Conservation (phyloP, 1,140 invertebrate species). For the Pseudomyrmex dendroicus region DNA sequence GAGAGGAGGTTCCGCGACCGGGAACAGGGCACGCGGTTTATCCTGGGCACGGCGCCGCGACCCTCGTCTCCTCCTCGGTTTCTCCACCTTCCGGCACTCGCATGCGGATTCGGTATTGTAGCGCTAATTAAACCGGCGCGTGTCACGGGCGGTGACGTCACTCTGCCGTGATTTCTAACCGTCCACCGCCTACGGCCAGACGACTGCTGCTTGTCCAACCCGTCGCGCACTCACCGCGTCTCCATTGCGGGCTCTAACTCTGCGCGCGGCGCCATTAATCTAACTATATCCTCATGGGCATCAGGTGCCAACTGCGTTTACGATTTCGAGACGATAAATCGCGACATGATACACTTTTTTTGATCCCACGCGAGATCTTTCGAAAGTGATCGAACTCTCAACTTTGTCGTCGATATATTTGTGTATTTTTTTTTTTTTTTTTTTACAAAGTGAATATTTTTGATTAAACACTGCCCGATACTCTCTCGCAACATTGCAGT, state of each 20-base stretch:
- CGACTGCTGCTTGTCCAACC: conserved; percentile 41
- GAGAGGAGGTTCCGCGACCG: conserved; percentile 71
- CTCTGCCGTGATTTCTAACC: conserved; percentile 77
- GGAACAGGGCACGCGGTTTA: conserved; percentile 67
- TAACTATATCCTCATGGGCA: conserved; percentile 39
- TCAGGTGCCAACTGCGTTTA: conserved; percentile 37
- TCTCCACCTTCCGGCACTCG: conserved; percentile 64
- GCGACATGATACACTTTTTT: conserved; percentile 25
- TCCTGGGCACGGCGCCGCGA: conserved; percentile 45
- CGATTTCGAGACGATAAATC: conserved; percentile 46
- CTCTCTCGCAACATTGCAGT: not conserved
- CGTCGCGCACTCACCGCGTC: conserved; percentile 17
- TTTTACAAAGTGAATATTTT: not conserved
- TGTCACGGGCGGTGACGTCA: conserved; percentile 80
- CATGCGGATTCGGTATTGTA: conserved; percentile 79
- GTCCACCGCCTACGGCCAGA: conserved; percentile 58
- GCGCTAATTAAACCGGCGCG: conserved; percentile 83
- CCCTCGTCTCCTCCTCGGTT: conserved; percentile 40
- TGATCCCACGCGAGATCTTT: not conserved
- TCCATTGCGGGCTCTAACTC: conserved; percentile 13
- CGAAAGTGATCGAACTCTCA: not conserved
- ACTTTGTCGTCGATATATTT: too few species aligned
- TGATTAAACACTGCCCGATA: not conserved
- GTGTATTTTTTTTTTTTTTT: too few species aligned
- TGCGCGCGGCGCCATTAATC: conserved; percentile 26